Base-by-base conservation (phyloP, 2,797 vertebrate species). In the Cyprinodon diabolis region DNA sequence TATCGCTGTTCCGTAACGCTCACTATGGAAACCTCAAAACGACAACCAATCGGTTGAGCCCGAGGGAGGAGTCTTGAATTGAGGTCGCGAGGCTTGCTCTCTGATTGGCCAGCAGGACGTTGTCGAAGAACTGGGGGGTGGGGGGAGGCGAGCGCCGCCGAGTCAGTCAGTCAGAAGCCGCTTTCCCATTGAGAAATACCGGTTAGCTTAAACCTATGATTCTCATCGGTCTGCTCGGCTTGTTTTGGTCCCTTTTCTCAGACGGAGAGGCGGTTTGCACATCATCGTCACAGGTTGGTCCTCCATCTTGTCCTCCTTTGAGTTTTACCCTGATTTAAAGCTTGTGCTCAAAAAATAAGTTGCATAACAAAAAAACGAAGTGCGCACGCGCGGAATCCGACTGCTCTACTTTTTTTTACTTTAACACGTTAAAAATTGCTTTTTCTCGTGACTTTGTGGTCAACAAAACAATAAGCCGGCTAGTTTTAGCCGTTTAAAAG, bases 311-410 rank as follows among this genome's bases (percentile, higher is more conserved):
- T 68, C 0, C 1, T 3, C 19, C 4, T 1, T 66, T 19, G n/a
- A 0, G 9, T 37, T 80, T 11, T 11, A 19, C 17, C 2, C 13
- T 47, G 0, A 77, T 43, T 19, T 48, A 71, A 57, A 5, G 69
- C 67, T 4, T 1, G 9, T 71, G 49, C 19, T 7, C 8, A 74
- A 80, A 83, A 89, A 89, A 87, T 72, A 83, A 76, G 51, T 95
- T 95, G 91, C 90, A 77, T 95, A 94, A 94, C 79, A 0, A 4
- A 60, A 55, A 37, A 0, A 2, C 1, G 0, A 4, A 72, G 0
- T 90, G 93, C 93, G 93, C 94, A 94, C 92, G 93, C 90, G 91
- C 86, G 0, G 1, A 0, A 0, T n/a, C 51, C 0, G 54, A 0
- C 55, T 69, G 89, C 88, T 87, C 85, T 82, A 89, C 82, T 84